Base-by-base conservation (phyloP, 2,113 vertebrate species). In the Oceanites oceanicus region DNA sequence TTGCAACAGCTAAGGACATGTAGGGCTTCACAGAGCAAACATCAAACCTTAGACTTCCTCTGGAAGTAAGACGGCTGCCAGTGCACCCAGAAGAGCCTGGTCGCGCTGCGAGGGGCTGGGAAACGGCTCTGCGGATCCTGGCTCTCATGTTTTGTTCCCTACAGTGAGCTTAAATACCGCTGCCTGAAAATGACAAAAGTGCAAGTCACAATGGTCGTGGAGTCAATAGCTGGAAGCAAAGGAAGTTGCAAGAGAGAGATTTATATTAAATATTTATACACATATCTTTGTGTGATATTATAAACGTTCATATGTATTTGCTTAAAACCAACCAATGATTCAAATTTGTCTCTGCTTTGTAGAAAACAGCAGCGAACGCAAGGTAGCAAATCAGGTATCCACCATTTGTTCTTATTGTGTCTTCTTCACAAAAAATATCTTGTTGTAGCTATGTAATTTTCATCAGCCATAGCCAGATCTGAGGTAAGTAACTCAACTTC, bases 71-170 rank as follows among this genome's bases (percentile, higher is more conserved):
- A 18, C 0, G 2, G 34, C 29, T 3, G 2, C 67, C 81, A 82
- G 20, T n/a, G 40, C 17, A 66, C 11, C 27, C 85, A 90, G 23
- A 44, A 66, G 84, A 76, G 34, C 11, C 14, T 25, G 22, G 32
- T 50, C 10, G 0, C 3, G 5, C 40, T 79, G 74, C 0, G 0
- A 88, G 32, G 38, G 9, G 26, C 30, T 2, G 5, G 22, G 70
- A 95, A 94, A 61, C 2, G 8, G 15, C 50, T 59, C 45, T 62
- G 42, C 1, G 4, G 18, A 72, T 29, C 45, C 62, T 82, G 71
- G 10, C n/a, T 83, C 55, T 83, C 42, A 44, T 66, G 26, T 45
- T 86, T 94, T 34, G 17, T 70, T 85, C 45, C 71, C 55, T 53
- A 29, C 0, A 0, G 38, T 47, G 74, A 82, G 15, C 45, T 92